Base-by-base conservation (phyloP, 2,888 invertebrate genomes). In the Andrena bucephala region DNA sequence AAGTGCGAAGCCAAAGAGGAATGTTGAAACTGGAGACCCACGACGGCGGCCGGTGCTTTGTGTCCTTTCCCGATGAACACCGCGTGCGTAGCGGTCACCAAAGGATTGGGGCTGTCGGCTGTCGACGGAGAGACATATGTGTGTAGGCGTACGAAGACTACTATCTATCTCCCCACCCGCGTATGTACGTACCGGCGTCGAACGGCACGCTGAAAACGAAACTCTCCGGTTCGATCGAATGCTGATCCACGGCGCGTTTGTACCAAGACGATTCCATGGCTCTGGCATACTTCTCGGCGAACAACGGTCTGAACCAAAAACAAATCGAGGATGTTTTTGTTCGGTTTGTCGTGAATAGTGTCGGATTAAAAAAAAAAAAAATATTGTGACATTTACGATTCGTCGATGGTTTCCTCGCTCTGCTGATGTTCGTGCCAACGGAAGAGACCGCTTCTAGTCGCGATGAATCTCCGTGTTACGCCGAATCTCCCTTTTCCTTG, bases 181-280 rank as follows among this genome's bases (percentile, higher is more conserved):
- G 2, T n/a, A 31, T n/a, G 10, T 65, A 85, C 83, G 92, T 90
- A 94, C 96, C 94, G 72, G 96, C 96, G 90, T 97, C 96, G 93
- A 97, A 97, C 0, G 97, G 97, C 42, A 98, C 97, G 65, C 98
- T 98, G 94, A 97, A 98, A 1, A 98, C 98, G 93, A 98, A 98
- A 93, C 98, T 98, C 90, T 98, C 97, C 0, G 97, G 97, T 89
- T 98, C 98, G 70, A 97, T 96, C 0, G 96, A 95, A 92, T 98
- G 97, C 90, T 98, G 98, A 93, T 98, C 98, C 1, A 98, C 97
- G 0, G 98, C 98, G 71, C 98, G 95, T 88, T 97, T 97, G 93
- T 98, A 98, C 98, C 98, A 98, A 50, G 97, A 96, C 79, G 97
- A 97, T 92, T 98, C 98, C 94, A 97, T 97, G 0, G 98, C 97